A percentile compares a stretch with the other conserved stretches of the same genome.
phyloP scores from a whole-genome alignment of 2,113 vertebrate species.

The Nothoprocta perdicaria region DNA sequence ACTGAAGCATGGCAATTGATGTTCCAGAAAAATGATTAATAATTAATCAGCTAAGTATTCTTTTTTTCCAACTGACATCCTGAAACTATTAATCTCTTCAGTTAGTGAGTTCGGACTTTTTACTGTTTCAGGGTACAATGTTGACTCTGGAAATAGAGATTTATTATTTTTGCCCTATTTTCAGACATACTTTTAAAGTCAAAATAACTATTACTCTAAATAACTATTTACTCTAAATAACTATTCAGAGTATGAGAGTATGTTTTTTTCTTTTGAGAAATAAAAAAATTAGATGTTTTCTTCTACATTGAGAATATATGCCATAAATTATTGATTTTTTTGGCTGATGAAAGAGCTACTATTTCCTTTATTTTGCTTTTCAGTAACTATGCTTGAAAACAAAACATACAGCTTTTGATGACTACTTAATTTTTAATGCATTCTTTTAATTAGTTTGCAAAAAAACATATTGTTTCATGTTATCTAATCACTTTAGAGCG shows the following conservation, averaged over 20 bases:
- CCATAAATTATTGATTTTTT: not conserved
- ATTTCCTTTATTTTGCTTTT: conserved; percentile 2
- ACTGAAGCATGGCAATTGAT: not conserved
- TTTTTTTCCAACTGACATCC: not conserved
- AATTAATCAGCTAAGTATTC: not conserved
- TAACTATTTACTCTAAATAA: not conserved
- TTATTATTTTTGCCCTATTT: not conserved
- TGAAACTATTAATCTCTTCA: not conserved
- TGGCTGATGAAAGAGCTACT: not conserved
- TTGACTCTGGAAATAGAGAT: not conserved
- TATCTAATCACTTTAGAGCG: not conserved
- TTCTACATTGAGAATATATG: not conserved
- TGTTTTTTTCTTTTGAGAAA: not conserved
- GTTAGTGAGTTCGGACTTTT: not conserved
- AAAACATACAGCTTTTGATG: not conserved
- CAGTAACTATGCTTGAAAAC: not conserved
- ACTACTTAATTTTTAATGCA: not conserved
- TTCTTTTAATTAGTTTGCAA: not conserved
- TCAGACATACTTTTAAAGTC: not conserved
- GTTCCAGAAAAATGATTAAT: not conserved
- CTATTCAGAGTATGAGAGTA: not conserved
- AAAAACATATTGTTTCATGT: not conserved
- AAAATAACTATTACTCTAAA: not conserved
- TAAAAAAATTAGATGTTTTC: not conserved
- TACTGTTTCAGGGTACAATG: not conserved